Evolutionary conservation across 1,140 invertebrate genomes (phyloP).

Genomic region (Ridgeia piscesae): DNA sequence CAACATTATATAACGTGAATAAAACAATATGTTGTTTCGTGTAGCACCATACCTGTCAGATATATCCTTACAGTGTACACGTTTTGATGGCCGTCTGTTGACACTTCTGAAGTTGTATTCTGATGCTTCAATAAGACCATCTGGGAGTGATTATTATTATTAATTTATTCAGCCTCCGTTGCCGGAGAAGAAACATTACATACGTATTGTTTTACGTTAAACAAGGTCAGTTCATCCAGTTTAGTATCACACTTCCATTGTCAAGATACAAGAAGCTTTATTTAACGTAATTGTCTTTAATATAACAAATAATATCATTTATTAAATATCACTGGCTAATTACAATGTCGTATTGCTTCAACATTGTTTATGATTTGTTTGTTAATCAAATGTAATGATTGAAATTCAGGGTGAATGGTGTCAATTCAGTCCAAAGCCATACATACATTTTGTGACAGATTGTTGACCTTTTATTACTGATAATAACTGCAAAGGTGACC

Average conservation of each 20-base stretch:
- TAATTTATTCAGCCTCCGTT: too few relatives aligned
- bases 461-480: not conserved
- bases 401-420: too few relatives aligned
- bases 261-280: too few relatives aligned
- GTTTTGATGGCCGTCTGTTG: not conserved
- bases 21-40: not conserved
- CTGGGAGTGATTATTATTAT: too few relatives aligned
- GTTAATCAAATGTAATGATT: too few relatives aligned
- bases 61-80: not conserved
- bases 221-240: not conserved
- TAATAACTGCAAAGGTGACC: not conserved
- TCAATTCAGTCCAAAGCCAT: not conserved
- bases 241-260: not conserved
- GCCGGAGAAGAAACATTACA: too few relatives aligned
- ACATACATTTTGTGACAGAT: not conserved
- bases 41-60: not conserved
- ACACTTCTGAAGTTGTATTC: not conserved
- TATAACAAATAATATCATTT: not conserved
- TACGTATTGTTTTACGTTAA: too few relatives aligned
- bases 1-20: not conserved
- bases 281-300: too few relatives aligned
- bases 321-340: not conserved
- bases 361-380: too few relatives aligned
- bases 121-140: not conserved
- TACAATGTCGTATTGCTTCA: not conserved